Conservation (phyloP, 2,888 invertebrate species). For the Sinotaia quadrata region DNA sequence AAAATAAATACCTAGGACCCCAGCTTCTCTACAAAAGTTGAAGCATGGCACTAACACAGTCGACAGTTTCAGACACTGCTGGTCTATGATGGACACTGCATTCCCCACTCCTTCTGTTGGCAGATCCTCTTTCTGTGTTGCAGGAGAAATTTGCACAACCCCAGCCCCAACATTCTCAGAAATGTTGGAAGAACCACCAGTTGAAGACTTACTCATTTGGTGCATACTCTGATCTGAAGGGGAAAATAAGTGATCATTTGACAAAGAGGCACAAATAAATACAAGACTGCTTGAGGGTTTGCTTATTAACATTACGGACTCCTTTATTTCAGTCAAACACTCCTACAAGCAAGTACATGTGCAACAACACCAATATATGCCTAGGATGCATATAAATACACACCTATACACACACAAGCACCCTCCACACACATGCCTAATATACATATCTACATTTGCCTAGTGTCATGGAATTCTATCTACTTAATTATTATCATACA, state of each 20-base stretch:
- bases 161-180: not conserved
- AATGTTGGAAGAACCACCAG: not conserved
- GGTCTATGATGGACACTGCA: slow-evolving; percentile 13
- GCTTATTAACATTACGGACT: too few relatives aligned
- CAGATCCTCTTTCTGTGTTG: not conserved
- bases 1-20: slow-evolving; percentile 9
- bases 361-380: too few relatives aligned
- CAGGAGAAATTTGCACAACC: not conserved
- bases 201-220: not conserved
- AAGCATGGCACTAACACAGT: slow-evolving; percentile 19
- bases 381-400: too few relatives aligned
- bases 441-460: too few relatives aligned
- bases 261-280: too few relatives aligned
- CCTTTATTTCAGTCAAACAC: too few relatives aligned
- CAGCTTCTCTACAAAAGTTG: slow-evolving; percentile 28
- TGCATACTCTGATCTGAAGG: not conserved
- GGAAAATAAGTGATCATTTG: not conserved
- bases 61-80: slow-evolving; percentile 18
- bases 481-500: too few relatives aligned
- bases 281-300: too few relatives aligned
- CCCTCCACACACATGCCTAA: too few relatives aligned
- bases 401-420: too few relatives aligned
- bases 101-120: slow-evolving; percentile 8
- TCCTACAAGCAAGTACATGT: too few relatives aligned
- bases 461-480: too few relatives aligned